A percentile compares a stretch with the other conserved stretches of the same genome.
Evolutionary conservation across 1,140 invertebrate genomes (phyloP).

Genomic region (Drosophila kikkawai): DNA sequence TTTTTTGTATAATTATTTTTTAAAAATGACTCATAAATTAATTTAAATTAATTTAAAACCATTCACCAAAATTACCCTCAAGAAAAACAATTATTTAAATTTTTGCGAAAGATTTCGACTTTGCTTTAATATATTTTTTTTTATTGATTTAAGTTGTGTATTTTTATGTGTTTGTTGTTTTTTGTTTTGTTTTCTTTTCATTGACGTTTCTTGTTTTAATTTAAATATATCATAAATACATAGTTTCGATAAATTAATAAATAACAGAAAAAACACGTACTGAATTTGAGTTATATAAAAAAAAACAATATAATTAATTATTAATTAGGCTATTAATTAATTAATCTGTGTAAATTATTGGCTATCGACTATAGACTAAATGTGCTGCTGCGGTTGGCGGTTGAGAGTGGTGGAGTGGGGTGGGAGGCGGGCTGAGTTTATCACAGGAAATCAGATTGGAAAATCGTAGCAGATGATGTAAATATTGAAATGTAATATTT

Average conservation of each 20-base stretch:
- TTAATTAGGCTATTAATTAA: conserved; percentile 64
- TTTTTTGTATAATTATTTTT: no score
- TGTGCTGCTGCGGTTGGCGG: conserved; percentile 30
- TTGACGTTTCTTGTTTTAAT: conserved; percentile 18
- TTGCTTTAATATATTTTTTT: conserved; percentile 45
- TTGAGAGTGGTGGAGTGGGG: conserved; percentile 1
- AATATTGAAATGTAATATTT: conserved; percentile 14
- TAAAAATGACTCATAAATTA: no score
- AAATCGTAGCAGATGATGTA: conserved; percentile 32
- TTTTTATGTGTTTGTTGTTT: conserved; percentile 30
- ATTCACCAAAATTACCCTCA: neutral
- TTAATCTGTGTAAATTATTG: conserved; percentile 60
- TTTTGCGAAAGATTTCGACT: conserved; percentile 30
- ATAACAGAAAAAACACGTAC: conserved; percentile 50
- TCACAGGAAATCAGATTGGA: conserved; percentile 68
- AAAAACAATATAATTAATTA: conserved; percentile 52
- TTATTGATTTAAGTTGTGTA: conserved; percentile 23
- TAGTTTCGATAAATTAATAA: conserved; percentile 70
- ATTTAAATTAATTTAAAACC: no score
- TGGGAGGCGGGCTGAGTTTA: conserved; percentile 57
- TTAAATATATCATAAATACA: conserved; percentile 52
- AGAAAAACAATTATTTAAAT: conserved; percentile 22
- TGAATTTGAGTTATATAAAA: conserved; percentile 25
- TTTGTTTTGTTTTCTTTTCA: conserved; percentile 24
- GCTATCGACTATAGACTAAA: conserved; percentile 59